phyloP scores from a whole-genome alignment of 1,140 invertebrate genomes.

The Acyrthosiphon pisum region DNA sequence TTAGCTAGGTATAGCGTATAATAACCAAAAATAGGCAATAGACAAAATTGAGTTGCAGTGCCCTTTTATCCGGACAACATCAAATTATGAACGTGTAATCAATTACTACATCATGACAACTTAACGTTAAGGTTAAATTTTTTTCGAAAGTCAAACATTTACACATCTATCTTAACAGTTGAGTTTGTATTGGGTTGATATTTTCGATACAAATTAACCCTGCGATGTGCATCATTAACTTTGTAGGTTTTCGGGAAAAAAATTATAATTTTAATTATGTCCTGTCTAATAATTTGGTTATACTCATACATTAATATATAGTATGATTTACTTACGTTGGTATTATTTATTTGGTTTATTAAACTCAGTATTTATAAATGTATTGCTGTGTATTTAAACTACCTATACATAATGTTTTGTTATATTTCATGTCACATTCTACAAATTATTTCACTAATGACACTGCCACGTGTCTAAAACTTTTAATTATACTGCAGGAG shows the following conservation, averaged over 20 bases:
- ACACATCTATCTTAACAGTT: neutral
- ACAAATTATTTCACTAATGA: slow-evolving; percentile 29
- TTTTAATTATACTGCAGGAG: neutral
- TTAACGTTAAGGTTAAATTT: neutral
- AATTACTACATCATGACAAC: neutral
- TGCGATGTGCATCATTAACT: neutral
- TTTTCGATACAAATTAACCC: too few relatives aligned
- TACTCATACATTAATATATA: neutral
- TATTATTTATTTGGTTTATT: neutral
- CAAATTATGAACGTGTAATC: neutral
- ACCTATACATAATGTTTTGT: neutral
- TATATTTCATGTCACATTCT: neutral
- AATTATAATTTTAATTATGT: neutral
- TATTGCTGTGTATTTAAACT: neutral
- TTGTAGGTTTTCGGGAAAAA: neutral
- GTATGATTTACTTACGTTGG: neutral
- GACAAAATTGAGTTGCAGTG: neutral
- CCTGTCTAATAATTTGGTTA: neutral
- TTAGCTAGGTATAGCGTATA: too few relatives aligned
- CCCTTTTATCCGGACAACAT: neutral
- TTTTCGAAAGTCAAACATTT: neutral
- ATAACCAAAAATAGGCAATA: neutral
- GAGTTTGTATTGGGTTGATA: neutral
- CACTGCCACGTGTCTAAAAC: slow-evolving; percentile 9
- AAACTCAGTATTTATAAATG: neutral